These are phyloP conservation scores for Rhagoletis zephyria DNA, from an alignment of 1,140 invertebrate species.

Conservation along the genomic window DNA sequence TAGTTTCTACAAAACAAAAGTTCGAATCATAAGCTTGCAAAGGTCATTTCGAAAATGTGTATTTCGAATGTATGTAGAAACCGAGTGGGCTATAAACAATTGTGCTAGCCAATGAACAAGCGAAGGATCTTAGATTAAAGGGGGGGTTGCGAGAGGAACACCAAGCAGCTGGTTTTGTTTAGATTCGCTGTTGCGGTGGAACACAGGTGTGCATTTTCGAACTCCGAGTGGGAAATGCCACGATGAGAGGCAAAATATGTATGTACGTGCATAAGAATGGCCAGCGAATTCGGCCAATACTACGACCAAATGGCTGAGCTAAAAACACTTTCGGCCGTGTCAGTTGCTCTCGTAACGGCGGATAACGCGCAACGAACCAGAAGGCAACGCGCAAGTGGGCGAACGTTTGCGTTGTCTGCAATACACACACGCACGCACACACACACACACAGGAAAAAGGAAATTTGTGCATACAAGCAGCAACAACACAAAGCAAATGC, in stretches of 20 bases:
- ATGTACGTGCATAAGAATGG: neutral
- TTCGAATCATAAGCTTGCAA: too few relatives aligned
- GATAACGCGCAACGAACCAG: neutral
- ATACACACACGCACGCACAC: neutral
- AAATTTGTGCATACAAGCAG: neutral
- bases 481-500: neutral
- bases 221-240: conserved; percentile 17
- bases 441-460: neutral
- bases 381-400: neutral
- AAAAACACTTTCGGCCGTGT: conserved; percentile 27
- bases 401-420: neutral
- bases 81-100: too few relatives aligned
- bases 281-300: conserved; percentile 15
- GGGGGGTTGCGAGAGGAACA: too few relatives aligned
- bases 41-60: too few relatives aligned
- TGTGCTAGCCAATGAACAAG: neutral
- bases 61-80: too few relatives aligned
- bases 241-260: neutral
- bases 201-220: conserved; percentile 2
- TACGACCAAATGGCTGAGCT: neutral
- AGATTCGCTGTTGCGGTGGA: neutral
- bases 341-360: conserved; percentile 40
- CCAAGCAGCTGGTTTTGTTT: too few relatives aligned
- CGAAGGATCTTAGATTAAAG: too few relatives aligned
- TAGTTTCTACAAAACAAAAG: too few relatives aligned